These are phyloP conservation scores for Montifringilla adamsi DNA, from an alignment of 2,113 vertebrate species.

Conservation along the genomic window DNA sequence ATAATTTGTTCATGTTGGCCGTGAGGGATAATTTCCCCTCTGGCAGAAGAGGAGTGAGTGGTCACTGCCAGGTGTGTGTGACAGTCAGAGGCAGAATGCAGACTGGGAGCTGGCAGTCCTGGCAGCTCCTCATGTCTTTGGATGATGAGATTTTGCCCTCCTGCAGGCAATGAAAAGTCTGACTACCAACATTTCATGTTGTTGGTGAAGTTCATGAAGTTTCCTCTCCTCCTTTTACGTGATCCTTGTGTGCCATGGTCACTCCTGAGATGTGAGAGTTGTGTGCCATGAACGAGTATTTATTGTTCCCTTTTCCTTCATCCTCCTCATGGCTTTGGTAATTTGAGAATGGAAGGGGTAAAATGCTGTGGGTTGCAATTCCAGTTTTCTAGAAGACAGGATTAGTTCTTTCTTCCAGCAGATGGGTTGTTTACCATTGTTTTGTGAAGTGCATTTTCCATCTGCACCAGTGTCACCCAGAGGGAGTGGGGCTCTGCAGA, in stretches of 20 bases:
- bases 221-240: not conserved
- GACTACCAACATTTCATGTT: fast-evolving
- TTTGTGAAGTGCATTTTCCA: not conserved
- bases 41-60: not conserved
- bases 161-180: not conserved
- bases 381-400: not conserved
- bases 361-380: not conserved
- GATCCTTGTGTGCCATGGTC: not conserved
- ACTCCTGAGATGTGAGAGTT: not conserved
- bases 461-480: not conserved
- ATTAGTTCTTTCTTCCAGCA: not conserved
- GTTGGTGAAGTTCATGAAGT: not conserved
- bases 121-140: not conserved
- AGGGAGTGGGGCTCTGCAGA: not conserved
- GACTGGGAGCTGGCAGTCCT: not conserved
- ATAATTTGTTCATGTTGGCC: fast-evolving
- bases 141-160: not conserved
- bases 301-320: not conserved
- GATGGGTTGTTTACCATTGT: not conserved
- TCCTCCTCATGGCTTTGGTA: not conserved
- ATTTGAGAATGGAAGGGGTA: not conserved
- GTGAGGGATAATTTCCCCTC: not conserved
- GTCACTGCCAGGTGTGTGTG: not conserved
- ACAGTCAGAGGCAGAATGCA: not conserved
- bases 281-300: not conserved